Evolutionary conservation across 2,888 invertebrate species (phyloP).

Genomic region (Gandaritis pyraliata): DNA sequence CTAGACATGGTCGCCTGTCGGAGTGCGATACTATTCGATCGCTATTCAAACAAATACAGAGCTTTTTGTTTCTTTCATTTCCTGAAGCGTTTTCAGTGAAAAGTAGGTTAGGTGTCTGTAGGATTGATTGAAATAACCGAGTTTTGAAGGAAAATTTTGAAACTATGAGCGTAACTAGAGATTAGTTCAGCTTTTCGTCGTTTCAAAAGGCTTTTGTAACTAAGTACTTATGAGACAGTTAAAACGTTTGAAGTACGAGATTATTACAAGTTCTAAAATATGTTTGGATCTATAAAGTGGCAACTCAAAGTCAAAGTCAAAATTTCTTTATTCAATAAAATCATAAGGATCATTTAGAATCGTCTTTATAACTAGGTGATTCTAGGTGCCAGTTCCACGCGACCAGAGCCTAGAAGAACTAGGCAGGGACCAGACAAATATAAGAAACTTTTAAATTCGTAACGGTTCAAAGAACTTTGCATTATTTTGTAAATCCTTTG

Average conservation of each 20-base stretch:
- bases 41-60: slow-evolving; percentile 59
- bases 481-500: background rate
- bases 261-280: no score
- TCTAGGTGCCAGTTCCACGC: no score
- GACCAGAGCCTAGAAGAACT: no score
- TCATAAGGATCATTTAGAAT: no score
- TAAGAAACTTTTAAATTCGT: background rate
- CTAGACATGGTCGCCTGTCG: slow-evolving; percentile 50
- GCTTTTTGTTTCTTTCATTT: slow-evolving; percentile 55
- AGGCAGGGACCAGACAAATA: background rate
- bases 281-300: no score
- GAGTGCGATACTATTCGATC: slow-evolving; percentile 58
- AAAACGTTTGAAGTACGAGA: no score
- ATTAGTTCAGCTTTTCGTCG: no score
- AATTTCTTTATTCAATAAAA: no score
- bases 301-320: no score
- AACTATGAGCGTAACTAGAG: background rate
- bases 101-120: slow-evolving; percentile 37
- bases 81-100: slow-evolving; percentile 32
- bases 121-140: slow-evolving; percentile 6
- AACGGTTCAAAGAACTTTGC: background rate
- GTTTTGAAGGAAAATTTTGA: background rate
- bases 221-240: no score
- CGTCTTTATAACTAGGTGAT: no score
- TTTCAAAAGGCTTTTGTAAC: no score